Percentiles rank a stretch among this genome's conserved stretches.
Evolutionary conservation across 2,113 vertebrate species (phyloP).

Genomic region (Apistogramma diplotaenia): DNA sequence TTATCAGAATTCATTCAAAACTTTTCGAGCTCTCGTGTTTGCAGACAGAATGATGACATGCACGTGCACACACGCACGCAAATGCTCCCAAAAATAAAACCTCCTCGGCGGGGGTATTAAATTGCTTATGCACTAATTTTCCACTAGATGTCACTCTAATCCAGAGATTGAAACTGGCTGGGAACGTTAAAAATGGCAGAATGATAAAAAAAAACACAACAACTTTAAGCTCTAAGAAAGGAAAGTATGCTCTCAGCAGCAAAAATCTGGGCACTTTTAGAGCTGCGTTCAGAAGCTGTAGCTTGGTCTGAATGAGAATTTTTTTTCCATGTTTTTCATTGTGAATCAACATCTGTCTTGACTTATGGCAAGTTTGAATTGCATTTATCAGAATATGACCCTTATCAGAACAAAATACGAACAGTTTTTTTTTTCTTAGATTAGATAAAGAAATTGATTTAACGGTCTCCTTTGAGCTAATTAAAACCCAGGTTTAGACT

Average conservation of each 20-base stretch:
- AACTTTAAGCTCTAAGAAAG: neutral
- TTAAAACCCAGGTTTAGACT: neutral
- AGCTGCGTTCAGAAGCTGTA: neutral
- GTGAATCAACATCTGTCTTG: too few species aligned
- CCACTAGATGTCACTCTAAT: constrained; percentile 56
- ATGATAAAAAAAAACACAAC: neutral
- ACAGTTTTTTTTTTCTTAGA: too few species aligned
- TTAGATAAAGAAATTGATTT: neutral
- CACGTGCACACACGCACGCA: too few species aligned
- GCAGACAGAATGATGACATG: too few species aligned
- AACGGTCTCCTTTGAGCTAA: neutral
- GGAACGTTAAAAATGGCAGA: accelerated
- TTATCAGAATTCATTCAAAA: too few species aligned
- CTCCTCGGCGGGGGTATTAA: neutral
- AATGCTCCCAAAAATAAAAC: too few species aligned
- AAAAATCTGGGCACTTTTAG: neutral
- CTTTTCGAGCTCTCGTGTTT: too few species aligned
- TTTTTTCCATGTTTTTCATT: neutral
- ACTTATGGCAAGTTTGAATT: too few species aligned
- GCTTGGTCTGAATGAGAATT: neutral
- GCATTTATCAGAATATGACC: too few species aligned
- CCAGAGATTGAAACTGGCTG: neutral
- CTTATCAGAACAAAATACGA: too few species aligned
- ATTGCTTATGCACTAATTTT: neutral
- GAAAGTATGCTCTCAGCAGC: neutral